These are phyloP conservation scores for Orthosia cruda DNA, from an alignment of 2,888 invertebrate species.

Conservation along the genomic window DNA sequence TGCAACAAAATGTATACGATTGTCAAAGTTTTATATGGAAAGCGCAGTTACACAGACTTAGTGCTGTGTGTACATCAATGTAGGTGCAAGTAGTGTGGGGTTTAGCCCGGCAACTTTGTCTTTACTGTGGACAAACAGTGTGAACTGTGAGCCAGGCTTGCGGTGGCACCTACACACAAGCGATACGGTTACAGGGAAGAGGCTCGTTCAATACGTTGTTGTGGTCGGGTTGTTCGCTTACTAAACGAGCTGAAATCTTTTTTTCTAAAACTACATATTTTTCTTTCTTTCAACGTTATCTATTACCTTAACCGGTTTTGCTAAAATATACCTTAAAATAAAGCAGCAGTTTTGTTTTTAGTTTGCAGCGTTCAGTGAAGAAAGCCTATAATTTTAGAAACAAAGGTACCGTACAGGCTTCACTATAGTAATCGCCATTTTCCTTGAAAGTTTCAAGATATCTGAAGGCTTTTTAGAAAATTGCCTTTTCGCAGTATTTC, in stretches of 20 bases:
- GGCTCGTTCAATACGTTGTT: slow-evolving; percentile 29
- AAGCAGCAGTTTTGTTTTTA: background rate
- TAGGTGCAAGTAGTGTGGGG: slow-evolving; percentile 26
- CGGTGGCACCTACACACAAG: slow-evolving; percentile 16
- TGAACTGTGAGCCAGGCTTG: slow-evolving; percentile 22
- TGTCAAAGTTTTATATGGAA: slow-evolving; percentile 66
- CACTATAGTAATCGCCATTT: slow-evolving; percentile 19
- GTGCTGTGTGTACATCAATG: slow-evolving; percentile 1
- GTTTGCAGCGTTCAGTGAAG: background rate
- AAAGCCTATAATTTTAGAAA: slow-evolving; percentile 26
- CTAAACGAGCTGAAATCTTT: slow-evolving; percentile 9
- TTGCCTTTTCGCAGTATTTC: slow-evolving; percentile 48
- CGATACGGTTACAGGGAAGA: slow-evolving; percentile 3
- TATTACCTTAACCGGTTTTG: background rate
- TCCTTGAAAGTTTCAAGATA: slow-evolving; percentile 47
- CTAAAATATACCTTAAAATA: background rate
- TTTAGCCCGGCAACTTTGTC: slow-evolving; percentile 56
- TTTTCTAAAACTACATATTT: background rate
- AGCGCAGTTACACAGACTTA: slow-evolving; percentile 28
- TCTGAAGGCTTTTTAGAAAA: slow-evolving; percentile 58
- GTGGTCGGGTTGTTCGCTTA: slow-evolving; percentile 27
- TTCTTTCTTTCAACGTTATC: background rate
- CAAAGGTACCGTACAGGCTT: slow-evolving; percentile 15
- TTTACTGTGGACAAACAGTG: slow-evolving; percentile 49
- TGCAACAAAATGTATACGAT: slow-evolving; percentile 53